Percentiles rank a stretch among this genome's conserved stretches.
Evolutionary conservation across 2,113 vertebrate genomes (phyloP).

Genomic region (Onychorhynchus coronatus): DNA sequence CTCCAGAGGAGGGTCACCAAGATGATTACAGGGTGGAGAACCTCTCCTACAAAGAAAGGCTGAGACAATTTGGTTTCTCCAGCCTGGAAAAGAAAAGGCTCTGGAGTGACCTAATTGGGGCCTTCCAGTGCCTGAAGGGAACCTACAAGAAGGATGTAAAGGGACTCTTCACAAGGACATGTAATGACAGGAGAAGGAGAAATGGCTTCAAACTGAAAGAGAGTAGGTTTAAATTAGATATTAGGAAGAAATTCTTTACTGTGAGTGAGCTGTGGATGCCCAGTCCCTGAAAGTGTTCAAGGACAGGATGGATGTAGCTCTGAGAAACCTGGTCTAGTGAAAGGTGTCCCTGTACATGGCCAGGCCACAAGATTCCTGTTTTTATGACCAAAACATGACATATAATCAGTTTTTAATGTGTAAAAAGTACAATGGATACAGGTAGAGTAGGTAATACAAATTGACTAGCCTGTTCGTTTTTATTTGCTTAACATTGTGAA

Average conservation of each 20-base stretch:
- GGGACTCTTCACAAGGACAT: not conserved
- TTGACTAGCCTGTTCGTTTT: not conserved
- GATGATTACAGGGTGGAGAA: not conserved
- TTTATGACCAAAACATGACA: not conserved
- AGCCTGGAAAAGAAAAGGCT: not conserved
- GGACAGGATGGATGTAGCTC: not conserved
- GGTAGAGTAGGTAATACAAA: not conserved
- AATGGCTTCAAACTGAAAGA: too few relatives aligned
- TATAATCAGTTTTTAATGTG: not conserved
- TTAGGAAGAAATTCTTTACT: too few relatives aligned
- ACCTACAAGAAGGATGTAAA: not conserved
- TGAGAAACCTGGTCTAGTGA: not conserved
- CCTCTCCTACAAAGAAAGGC: not conserved
- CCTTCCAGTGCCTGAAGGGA: not conserved
- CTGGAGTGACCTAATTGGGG: not conserved
- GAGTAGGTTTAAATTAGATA: too few relatives aligned
- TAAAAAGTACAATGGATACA: not conserved
- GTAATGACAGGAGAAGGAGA: too few relatives aligned
- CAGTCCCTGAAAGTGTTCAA: too few relatives aligned
- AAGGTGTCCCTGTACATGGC: not conserved
- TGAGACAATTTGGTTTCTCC: accelerated
- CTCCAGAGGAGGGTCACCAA: not conserved
- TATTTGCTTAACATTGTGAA: not conserved
- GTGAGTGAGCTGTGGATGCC: too few relatives aligned
- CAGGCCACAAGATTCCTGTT: not conserved